phyloP scores from a whole-genome alignment of 2,888 invertebrate genomes.

The Mystacides longicornis region DNA sequence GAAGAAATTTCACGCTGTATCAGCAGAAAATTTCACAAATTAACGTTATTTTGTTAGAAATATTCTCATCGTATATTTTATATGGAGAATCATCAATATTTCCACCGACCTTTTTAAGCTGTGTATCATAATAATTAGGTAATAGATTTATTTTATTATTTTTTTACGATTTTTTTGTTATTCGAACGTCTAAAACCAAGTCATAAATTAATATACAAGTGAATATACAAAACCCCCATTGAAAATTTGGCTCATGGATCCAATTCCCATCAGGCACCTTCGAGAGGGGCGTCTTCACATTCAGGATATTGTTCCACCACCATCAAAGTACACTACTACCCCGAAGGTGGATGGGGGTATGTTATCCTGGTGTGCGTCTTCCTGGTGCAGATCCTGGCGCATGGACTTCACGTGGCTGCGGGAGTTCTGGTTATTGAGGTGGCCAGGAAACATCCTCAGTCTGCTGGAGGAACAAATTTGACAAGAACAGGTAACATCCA shows the following conservation, averaged over 20 bases:
- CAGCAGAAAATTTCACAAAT: too few relatives aligned
- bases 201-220: too few relatives aligned
- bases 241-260: background rate
- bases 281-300: slow-evolving; percentile 42
- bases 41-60: too few relatives aligned
- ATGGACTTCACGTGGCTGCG: slow-evolving; percentile 64
- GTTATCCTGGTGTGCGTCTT: slow-evolving; percentile 66
- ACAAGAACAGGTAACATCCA: slow-evolving; percentile 50
- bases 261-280: slow-evolving; percentile 12
- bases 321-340: slow-evolving; percentile 74
- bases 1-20: too few relatives aligned
- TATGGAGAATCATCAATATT: too few relatives aligned
- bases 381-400: slow-evolving; percentile 64
- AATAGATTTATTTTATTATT: too few relatives aligned
- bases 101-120: too few relatives aligned
- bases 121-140: too few relatives aligned
- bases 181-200: too few relatives aligned
- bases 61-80: too few relatives aligned
- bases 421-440: slow-evolving; percentile 54
- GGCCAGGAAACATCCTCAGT: slow-evolving; percentile 50
- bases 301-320: slow-evolving; percentile 49
- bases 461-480: slow-evolving; percentile 46
- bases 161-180: too few relatives aligned
- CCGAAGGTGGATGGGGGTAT: slow-evolving; percentile 87
- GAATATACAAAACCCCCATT: background rate